Base-by-base conservation (phyloP, 2,888 invertebrate genomes). In the Emmelina monodactyla region DNA sequence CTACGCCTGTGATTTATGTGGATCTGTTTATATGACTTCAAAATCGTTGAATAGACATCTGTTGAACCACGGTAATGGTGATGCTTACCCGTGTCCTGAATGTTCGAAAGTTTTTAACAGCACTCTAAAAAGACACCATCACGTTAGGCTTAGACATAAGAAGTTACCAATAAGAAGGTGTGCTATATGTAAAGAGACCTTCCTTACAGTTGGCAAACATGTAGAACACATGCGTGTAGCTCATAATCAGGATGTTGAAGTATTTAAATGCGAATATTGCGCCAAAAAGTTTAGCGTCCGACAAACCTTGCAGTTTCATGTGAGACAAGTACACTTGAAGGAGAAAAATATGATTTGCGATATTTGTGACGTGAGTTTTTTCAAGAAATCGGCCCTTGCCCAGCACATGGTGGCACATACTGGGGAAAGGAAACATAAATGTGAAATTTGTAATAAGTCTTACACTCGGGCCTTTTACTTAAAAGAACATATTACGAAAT, bases 391-490 rank as follows among this genome's bases (percentile, higher is more conserved):
- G 31, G 56, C 68, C 33, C 54, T 83, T 1, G 67, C 72, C 0
- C 63, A 78, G n/a, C 83, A 83, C 28, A 79, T 81, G 76, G 46
- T 73, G 3, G 69, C 70, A 10, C 83, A 83, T 36, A 76, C 78
- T 0, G 82, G 79, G 0, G 79, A 80, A 28, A 73, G 73, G 34
- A 80, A 67, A 38, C 81, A 68, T 28, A 72, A 72, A 35, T 83
- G 83, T 43, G 61, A 57, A 0, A 37, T 75, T 1, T 83, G 83
- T 37, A 67, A 71, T 0, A 82, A 80, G 38, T n/a, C n/a, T n/a
- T n/a, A n/a, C n/a, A n/a, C n/a, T n/a, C n/a, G n/a, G n/a, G n/a
- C n/a, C n/a, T n/a, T n/a, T n/a, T n/a, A n/a, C n/a, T n/a, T n/a
- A n/a, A n/a, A n/a, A n/a, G n/a, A n/a, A n/a, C n/a, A n/a, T n/a